These are phyloP conservation scores for Tortrix viridana DNA, from an alignment of 2,888 invertebrate species.

Conservation along the genomic window DNA sequence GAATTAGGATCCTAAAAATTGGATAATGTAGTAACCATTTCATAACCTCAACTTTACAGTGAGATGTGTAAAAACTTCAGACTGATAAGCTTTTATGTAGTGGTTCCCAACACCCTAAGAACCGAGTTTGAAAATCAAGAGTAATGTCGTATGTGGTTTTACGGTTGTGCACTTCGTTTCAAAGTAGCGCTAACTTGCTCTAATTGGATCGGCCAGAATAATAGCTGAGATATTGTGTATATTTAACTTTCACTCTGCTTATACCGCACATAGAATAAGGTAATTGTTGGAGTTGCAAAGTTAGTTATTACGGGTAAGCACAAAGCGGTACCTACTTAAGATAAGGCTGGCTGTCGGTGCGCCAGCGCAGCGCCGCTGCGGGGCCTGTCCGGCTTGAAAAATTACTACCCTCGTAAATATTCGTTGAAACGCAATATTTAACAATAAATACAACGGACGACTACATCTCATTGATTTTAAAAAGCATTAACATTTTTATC, in stretches of 20 bases:
- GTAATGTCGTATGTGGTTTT: too few species aligned
- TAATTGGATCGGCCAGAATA: constrained; percentile 5
- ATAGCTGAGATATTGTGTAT: constrained; percentile 7
- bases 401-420: constrained; percentile 75
- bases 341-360: constrained; percentile 49
- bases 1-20: too few species aligned
- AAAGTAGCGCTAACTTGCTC: not conserved
- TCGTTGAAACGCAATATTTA: constrained; percentile 75
- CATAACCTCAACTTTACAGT: too few species aligned
- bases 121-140: too few species aligned
- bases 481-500: constrained; percentile 44
- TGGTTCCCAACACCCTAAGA: too few species aligned
- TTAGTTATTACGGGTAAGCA: constrained; percentile 45
- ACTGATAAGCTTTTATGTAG: too few species aligned
- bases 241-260: constrained; percentile 30
- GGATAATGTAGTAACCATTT: too few species aligned
- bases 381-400: constrained; percentile 69
- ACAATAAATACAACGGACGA: constrained; percentile 61
- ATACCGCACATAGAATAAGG: constrained; percentile 40
- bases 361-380: constrained; percentile 48
- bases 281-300: constrained; percentile 53
- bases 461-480: constrained; percentile 43
- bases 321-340: constrained; percentile 33
- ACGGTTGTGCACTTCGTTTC: not conserved
- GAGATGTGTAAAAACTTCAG: too few species aligned